Evolutionary conservation across 2,888 invertebrate genomes (phyloP), one percentile per base, ranked within the genome.

Genomic region (Drosophila incognita): DNA sequence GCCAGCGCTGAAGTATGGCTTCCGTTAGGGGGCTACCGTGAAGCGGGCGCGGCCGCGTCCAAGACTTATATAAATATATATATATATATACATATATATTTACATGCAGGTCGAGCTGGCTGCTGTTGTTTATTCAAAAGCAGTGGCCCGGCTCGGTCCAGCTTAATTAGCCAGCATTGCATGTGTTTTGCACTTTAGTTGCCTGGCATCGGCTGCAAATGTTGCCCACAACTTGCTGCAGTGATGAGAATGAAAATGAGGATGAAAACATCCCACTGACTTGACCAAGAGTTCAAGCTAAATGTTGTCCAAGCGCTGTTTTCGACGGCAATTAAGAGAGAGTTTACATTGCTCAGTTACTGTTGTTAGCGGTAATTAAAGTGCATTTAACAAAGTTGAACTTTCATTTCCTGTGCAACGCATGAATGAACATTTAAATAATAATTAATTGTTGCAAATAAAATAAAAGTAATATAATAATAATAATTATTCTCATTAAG

Each of bases 1-100:
- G 74, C 76, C 81, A 70, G 69, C 70, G 77, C 90, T 87, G 82
- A 88, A 80, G 87, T 84, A 88, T 88, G 87, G 90, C 87, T 88
- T 88, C 90, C 87, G 87, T 90, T 89, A 76, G 79, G 80, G 80
- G 76, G 90, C 87, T 89, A 88, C 87, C 79, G 87, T 87, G 84
- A 81, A 69, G 69, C 74, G 76, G 76, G 65, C 53, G 76, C 74
- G 77, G 61, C 84, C 48, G 48, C 27, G 58, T 53, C 68, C 60
- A 40, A 52, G 49, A 49, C 56, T 29, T 33, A 33, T 21, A 49
- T 18, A 51, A 10, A 29, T 18, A n/a, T 38, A 38, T 38, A 18
- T 38, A 18, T 38, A 46, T 42, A 27, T 42, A 27, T 18, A 24
- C 18, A 49, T 15, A 53, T 21, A 38, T 27, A 29, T 11, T n/a